These are phyloP conservation scores for Aphelinus atriplicis DNA, from an alignment of 1,140 invertebrate species.

Conservation along the genomic window DNA sequence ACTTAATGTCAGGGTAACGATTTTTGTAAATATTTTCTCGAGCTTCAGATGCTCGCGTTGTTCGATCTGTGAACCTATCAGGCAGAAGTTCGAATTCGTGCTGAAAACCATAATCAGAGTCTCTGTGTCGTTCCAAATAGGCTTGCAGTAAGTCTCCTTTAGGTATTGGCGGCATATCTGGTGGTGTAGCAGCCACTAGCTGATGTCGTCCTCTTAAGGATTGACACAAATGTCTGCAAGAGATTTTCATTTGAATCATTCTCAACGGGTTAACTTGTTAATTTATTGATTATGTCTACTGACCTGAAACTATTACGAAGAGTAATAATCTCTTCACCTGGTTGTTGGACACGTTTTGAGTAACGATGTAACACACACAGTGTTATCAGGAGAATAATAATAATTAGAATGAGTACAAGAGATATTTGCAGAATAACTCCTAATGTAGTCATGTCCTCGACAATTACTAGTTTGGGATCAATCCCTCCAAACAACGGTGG, in stretches of 20 bases:
- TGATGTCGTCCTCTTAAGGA: slow-evolving; percentile 74
- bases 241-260: not conserved
- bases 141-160: slow-evolving; percentile 76
- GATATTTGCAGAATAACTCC: slow-evolving; percentile 65
- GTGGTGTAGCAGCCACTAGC: slow-evolving; percentile 74
- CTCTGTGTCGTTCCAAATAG: slow-evolving; percentile 82
- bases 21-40: slow-evolving; percentile 91
- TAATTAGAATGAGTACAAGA: slow-evolving; percentile 72
- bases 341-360: slow-evolving; percentile 75
- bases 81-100: slow-evolving; percentile 88
- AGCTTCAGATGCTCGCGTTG: slow-evolving; percentile 84
- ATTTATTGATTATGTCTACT: slow-evolving; percentile 38
- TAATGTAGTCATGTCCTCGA: slow-evolving; percentile 51
- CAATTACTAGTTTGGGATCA: slow-evolving; percentile 49
- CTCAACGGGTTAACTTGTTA: not conserved
- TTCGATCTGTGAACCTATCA: slow-evolving; percentile 86
- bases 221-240: slow-evolving; percentile 68
- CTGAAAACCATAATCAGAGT: slow-evolving; percentile 89
- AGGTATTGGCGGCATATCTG: slow-evolving; percentile 83
- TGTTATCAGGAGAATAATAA: slow-evolving; percentile 73
- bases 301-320: slow-evolving; percentile 76
- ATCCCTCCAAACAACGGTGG: slow-evolving; percentile 56
- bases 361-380: slow-evolving; percentile 79
- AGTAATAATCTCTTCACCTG: slow-evolving; percentile 81
- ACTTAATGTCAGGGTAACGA: slow-evolving; percentile 89